phyloP scores from a whole-genome alignment of 2,888 invertebrate genomes.

The Caenorhabditis macrosperma region DNA sequence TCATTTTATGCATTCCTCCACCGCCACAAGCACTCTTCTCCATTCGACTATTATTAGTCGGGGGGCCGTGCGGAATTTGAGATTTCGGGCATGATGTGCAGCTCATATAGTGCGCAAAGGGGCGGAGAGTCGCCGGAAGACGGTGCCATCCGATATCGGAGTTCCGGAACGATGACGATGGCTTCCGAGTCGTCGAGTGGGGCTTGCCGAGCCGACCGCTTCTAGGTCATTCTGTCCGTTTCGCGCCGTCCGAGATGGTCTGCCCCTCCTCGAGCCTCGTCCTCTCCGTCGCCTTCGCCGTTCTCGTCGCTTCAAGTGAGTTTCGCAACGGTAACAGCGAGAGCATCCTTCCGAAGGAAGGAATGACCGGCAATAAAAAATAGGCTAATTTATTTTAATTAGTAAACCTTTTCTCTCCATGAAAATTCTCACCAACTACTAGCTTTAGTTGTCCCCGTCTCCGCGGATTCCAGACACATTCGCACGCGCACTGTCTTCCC shows the following conservation, averaged over 20 bases:
- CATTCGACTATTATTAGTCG: conserved; percentile 24
- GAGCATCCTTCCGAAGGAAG: too few species aligned
- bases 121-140: not conserved
- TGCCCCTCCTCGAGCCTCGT: conserved; percentile 17
- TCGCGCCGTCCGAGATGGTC: conserved; percentile 30
- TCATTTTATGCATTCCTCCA: conserved; percentile 21
- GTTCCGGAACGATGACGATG: conserved; percentile 49
- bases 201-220: not conserved
- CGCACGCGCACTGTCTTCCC: too few species aligned
- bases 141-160: conserved; percentile 42
- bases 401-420: too few species aligned
- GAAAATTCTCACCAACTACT: too few species aligned
- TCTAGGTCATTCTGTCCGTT: conserved; percentile 41
- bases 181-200: not conserved
- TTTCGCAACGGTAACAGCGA: not conserved
- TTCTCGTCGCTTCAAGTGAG: conserved; percentile 26
- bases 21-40: conserved; percentile 11
- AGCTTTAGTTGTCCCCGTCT: too few species aligned
- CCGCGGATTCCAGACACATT: too few species aligned
- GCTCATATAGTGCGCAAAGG: conserved; percentile 13
- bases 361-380: too few species aligned
- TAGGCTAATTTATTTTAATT: too few species aligned
- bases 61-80: conserved; percentile 11
- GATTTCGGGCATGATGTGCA: conserved; percentile 33
- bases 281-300: conserved; percentile 7